Conservation (phyloP, 2,797 vertebrate species). For the Poeciliopsis infans region DNA sequence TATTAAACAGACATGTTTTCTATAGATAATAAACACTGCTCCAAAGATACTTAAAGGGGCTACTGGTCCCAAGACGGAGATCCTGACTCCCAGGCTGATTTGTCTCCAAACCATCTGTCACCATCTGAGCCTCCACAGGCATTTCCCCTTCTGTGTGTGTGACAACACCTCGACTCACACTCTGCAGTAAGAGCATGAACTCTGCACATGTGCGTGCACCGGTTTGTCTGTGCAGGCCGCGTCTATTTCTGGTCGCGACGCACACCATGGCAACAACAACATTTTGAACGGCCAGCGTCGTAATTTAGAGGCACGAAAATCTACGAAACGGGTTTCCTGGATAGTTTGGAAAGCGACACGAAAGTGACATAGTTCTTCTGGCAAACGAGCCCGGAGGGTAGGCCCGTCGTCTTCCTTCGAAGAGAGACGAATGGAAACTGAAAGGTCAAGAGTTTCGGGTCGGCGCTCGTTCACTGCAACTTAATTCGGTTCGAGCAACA, state of each 20-base stretch:
- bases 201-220: slow-evolving; percentile 22
- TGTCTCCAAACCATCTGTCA: slow-evolving; percentile 82
- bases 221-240: slow-evolving; percentile 7
- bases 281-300: slow-evolving; percentile 42
- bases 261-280: slow-evolving; percentile 28
- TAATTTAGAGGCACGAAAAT: slow-evolving; percentile 42
- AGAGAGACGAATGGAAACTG: slow-evolving; percentile 40
- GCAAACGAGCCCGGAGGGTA: slow-evolving; percentile 44
- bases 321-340: slow-evolving; percentile 55
- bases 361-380: slow-evolving; percentile 52
- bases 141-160: slow-evolving; percentile 61
- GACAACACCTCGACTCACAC: slow-evolving; percentile 49
- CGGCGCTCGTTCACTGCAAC: background rate
- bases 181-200: slow-evolving; percentile 14
- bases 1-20: background rate
- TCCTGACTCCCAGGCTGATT: slow-evolving; percentile 74
- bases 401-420: slow-evolving; percentile 21
- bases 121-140: slow-evolving; percentile 78
- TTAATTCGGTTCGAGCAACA: slow-evolving; percentile 7
- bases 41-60: slow-evolving; percentile 33
- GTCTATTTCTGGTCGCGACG: slow-evolving; percentile 54
- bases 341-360: slow-evolving; percentile 63
- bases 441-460: slow-evolving; percentile 47
- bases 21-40: background rate
- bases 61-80: slow-evolving; percentile 62